Conservation (phyloP, 2,888 invertebrate species). For the Scaptomyza tumidula region DNA sequence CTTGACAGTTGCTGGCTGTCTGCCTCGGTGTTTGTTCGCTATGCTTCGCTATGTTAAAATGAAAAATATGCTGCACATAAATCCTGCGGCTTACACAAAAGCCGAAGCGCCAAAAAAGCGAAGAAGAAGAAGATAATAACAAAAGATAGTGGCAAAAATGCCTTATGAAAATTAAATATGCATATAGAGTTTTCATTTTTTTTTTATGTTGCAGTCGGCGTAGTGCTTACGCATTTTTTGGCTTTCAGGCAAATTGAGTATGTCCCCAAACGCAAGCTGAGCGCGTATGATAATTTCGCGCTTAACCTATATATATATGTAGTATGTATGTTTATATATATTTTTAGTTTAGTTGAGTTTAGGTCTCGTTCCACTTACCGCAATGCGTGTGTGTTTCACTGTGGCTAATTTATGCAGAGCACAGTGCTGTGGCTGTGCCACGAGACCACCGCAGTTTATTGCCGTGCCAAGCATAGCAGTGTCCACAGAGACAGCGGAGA, state of each 20-base stretch:
- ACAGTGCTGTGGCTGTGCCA: constrained; percentile 32
- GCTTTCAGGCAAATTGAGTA: constrained; percentile 58
- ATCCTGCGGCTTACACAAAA: constrained; percentile 60
- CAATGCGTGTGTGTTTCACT: constrained; percentile 43
- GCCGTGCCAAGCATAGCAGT: constrained; percentile 63
- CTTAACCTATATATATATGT: constrained; percentile 14
- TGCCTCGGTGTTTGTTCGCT: constrained; percentile 10
- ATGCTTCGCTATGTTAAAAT: constrained; percentile 46
- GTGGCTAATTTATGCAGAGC: constrained; percentile 72
- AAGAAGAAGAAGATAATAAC: constrained; percentile 9
- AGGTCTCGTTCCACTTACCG: constrained; percentile 38
- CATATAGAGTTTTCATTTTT: constrained; percentile 35
- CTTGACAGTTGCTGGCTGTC: constrained; percentile 70
- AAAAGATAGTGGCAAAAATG: constrained; percentile 25
- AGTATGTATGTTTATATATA: not conserved
- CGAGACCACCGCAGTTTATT: constrained; percentile 68
- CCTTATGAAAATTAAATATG: constrained; percentile 54
- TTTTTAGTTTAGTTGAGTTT: constrained; percentile 2
- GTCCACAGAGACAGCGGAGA: constrained; percentile 36
- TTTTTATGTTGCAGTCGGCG: constrained; percentile 15
- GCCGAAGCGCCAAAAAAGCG: constrained; percentile 12
- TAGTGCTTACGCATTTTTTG: constrained; percentile 39
- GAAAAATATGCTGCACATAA: constrained; percentile 73
- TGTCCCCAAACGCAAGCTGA: constrained; percentile 21
- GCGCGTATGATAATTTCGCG: constrained; percentile 41